phyloP scores from a whole-genome alignment of 2,797 vertebrate genomes.

The Tiaroga cobitis region DNA sequence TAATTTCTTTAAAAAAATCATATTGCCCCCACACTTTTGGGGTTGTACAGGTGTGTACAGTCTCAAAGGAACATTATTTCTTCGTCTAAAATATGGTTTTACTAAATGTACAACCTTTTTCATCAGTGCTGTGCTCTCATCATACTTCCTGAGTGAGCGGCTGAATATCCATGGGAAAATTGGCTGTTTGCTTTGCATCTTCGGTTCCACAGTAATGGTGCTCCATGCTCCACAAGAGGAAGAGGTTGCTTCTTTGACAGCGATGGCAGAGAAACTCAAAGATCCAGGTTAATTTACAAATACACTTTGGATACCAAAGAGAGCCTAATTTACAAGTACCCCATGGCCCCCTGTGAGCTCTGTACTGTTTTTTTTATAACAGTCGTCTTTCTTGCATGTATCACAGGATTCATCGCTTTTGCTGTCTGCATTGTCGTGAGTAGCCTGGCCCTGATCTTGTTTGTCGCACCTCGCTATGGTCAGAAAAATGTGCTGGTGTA shows the following conservation, averaged over 20 bases:
- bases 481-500: constrained; percentile 87
- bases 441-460: constrained; percentile 83
- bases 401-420: constrained; percentile 84
- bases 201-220: constrained; percentile 88
- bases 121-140: constrained; percentile 84
- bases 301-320: too few species aligned
- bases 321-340: not conserved
- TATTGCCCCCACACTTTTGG: not conserved
- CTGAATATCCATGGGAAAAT: constrained; percentile 85
- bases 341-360: not conserved
- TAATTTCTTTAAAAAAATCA: not conserved
- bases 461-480: constrained; percentile 81
- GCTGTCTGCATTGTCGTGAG: constrained; percentile 81
- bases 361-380: not conserved
- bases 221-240: constrained; percentile 86
- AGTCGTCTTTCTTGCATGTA: constrained; percentile 52
- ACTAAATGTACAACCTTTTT: not conserved
- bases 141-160: constrained; percentile 85
- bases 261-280: constrained; percentile 86
- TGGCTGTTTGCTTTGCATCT: constrained; percentile 84
- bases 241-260: constrained; percentile 81
- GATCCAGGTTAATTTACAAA: constrained; percentile 79
- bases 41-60: not conserved
- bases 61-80: not conserved
- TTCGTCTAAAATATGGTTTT: not conserved